Conservation (phyloP, 2,888 invertebrate species). For the Hirtodrosophila duncani region DNA sequence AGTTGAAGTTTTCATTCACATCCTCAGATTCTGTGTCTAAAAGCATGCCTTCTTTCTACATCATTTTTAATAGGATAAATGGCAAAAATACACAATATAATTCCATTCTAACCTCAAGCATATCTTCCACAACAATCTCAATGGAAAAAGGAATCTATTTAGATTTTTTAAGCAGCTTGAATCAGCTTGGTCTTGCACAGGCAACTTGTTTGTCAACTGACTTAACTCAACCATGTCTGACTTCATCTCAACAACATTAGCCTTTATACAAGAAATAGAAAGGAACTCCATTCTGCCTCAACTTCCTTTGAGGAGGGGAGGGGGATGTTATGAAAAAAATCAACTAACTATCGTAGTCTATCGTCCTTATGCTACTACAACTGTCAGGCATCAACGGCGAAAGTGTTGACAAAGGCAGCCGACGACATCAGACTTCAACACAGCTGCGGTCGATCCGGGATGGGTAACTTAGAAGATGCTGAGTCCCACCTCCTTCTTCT, state of each 20-base stretch:
- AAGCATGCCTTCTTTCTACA: too few species aligned
- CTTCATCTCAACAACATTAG: constrained; percentile 25
- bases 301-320: too few species aligned
- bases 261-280: constrained; percentile 2
- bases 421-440: constrained; percentile 70
- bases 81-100: too few species aligned
- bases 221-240: constrained; percentile 26
- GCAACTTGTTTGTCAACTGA: constrained; percentile 40
- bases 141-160: constrained; percentile 24
- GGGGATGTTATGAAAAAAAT: too few species aligned
- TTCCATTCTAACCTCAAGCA: too few species aligned
- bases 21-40: too few species aligned
- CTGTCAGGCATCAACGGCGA: constrained; percentile 63
- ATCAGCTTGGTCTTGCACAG: constrained; percentile 1
- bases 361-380: constrained; percentile 18
- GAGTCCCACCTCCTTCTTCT: constrained; percentile 7
- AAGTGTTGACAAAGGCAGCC: constrained; percentile 71
- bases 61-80: too few species aligned
- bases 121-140: too few species aligned
- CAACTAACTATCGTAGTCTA: constrained; percentile 11
- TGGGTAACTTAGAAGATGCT: constrained; percentile 15
- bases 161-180: constrained; percentile 32
- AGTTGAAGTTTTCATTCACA: too few species aligned
- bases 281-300: constrained; percentile 5
- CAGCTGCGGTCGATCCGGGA: constrained; percentile 60